Conservation (phyloP, 2,888 invertebrate species). For the Dryocosmus kuriphilus region DNA sequence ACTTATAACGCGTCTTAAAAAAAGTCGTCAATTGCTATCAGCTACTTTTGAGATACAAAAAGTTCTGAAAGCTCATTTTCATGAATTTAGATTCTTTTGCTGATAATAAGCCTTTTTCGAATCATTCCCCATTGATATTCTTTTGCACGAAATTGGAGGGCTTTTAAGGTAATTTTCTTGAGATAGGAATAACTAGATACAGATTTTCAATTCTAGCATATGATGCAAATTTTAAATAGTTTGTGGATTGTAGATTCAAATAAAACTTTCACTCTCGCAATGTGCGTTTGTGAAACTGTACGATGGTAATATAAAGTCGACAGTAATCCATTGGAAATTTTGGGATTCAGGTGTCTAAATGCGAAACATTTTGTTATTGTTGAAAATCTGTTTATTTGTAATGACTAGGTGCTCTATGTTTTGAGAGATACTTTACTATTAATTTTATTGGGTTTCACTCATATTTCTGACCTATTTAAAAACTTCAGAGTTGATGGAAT, state of each 20-base stretch:
- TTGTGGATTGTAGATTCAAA: background rate
- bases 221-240: slow-evolving; percentile 31
- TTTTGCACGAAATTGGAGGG: slow-evolving; percentile 43
- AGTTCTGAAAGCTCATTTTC: background rate
- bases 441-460: background rate
- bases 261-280: background rate
- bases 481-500: background rate
- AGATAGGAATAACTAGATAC: slow-evolving; percentile 47
- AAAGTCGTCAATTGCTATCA: background rate
- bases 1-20: background rate
- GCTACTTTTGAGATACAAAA: background rate
- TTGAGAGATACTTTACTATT: background rate
- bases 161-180: slow-evolving; percentile 19
- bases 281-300: slow-evolving; percentile 15
- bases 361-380: background rate
- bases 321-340: no score
- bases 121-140: slow-evolving; percentile 50
- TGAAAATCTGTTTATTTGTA: background rate
- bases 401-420: background rate
- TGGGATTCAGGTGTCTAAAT: background rate
- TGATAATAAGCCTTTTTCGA: slow-evolving; percentile 40
- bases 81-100: slow-evolving; percentile 11
- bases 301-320: background rate
- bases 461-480: background rate
- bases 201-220: slow-evolving; percentile 50